Percentiles rank a stretch among this genome's conserved stretches.
These are phyloP conservation scores for Tiliacea citrago DNA, from an alignment of 2,888 invertebrate species.

Conservation along the genomic window DNA sequence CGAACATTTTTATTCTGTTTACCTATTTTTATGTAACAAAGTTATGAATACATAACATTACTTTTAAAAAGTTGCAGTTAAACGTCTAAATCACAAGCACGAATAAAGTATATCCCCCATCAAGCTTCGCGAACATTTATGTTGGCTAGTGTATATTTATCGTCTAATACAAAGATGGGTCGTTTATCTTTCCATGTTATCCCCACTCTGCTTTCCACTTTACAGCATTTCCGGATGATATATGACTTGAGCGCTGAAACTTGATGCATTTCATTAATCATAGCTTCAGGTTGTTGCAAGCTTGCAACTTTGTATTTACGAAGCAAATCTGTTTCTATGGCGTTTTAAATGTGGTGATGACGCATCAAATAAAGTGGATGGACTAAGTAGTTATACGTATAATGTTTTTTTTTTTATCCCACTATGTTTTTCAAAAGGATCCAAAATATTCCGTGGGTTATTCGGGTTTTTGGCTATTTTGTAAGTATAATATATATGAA, in stretches of 20 bases:
- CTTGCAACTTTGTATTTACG: conserved; percentile 41
- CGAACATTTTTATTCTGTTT: too few species aligned
- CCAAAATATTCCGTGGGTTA: not conserved
- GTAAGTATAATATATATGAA: too few species aligned
- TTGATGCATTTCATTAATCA: conserved; percentile 61
- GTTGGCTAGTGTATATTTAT: conserved; percentile 17
- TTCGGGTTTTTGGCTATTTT: not conserved
- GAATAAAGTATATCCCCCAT: not conserved
- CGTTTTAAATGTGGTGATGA: conserved; percentile 6
- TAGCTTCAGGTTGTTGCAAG: conserved; percentile 48
- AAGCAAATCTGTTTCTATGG: conserved; percentile 18
- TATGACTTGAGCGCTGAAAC: conserved; percentile 30
- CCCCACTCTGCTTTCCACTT: conserved; percentile 19
- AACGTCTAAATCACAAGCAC: not conserved
- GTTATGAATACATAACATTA: not conserved
- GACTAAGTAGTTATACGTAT: not conserved
- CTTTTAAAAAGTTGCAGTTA: not conserved
- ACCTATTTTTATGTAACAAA: not conserved
- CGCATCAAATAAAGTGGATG: not conserved
- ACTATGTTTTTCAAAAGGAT: not conserved
- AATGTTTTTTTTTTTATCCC: not conserved
- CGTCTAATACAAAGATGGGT: conserved; percentile 26
- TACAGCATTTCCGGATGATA: conserved; percentile 35
- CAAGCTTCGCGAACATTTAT: not conserved
- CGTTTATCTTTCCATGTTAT: conserved; percentile 46